Percentiles rank a stretch among this genome's conserved stretches.
Conservation (phyloP, 2,113 vertebrate genomes). For the Amblyopsis rosae region DNA sequence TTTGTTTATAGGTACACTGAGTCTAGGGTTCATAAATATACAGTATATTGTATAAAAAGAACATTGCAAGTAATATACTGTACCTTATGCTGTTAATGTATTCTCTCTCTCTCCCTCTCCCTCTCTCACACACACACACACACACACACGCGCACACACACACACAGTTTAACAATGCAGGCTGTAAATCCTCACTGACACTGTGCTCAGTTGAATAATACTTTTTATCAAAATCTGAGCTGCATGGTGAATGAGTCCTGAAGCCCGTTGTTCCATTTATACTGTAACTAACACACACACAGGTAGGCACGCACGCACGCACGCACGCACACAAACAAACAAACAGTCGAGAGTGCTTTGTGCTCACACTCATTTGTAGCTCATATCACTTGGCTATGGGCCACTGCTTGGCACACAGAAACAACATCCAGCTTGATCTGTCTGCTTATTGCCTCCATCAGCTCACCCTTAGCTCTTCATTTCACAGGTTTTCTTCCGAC, state of each 20-base stretch:
- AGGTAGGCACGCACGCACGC: slow-evolving; percentile 15
- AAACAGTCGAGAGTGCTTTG: not conserved
- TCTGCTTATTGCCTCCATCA: slow-evolving; percentile 28
- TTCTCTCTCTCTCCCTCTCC: slow-evolving; percentile 1
- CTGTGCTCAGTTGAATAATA: slow-evolving; percentile 12
- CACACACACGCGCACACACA: slow-evolving; percentile 29
- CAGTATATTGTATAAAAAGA: slow-evolving; percentile 36
- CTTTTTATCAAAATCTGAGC: slow-evolving; percentile 22
- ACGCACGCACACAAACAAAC: slow-evolving; percentile 16
- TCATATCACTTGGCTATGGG: slow-evolving; percentile 37
- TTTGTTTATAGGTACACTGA: slow-evolving; percentile 15
- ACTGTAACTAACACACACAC: slow-evolving; percentile 13
- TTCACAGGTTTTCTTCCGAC: slow-evolving; percentile 30
- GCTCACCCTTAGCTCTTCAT: slow-evolving; percentile 30
- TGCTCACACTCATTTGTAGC: slow-evolving; percentile 39
- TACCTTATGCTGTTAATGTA: slow-evolving; percentile 44
- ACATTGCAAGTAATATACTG: not conserved
- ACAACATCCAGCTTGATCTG: slow-evolving; percentile 23
- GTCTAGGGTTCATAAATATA: slow-evolving; percentile 59
- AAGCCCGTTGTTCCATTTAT: slow-evolving; percentile 5
- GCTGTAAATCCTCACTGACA: slow-evolving; percentile 26
- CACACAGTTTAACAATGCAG: slow-evolving; percentile 1
- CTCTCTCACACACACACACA: slow-evolving; percentile 32
- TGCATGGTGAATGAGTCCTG: slow-evolving; percentile 3
- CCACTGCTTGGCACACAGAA: slow-evolving; percentile 35